Base-by-base conservation (phyloP, 1,140 invertebrate species). In the Akabosia matsudoensis region DNA sequence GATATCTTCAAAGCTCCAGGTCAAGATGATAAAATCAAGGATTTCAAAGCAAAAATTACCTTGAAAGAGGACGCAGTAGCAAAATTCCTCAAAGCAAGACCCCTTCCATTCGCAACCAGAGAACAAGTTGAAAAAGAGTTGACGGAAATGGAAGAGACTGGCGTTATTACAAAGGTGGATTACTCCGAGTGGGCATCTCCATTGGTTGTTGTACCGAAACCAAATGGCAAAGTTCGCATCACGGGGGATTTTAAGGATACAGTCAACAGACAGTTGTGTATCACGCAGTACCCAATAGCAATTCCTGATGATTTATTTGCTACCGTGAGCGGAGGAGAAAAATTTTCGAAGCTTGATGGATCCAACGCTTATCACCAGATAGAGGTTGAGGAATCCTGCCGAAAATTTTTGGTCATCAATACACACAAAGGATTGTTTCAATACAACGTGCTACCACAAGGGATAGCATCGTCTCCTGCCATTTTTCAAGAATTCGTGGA, bases 401-500 rank as follows among this genome's bases (percentile, higher is more conserved):
- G 24, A 24, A 7, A 56, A 22, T 56, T 56, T 56, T 24, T 56
- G 4, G 54, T 56, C 4, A 56, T 56, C n/a, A 56, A 56, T 22
- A 56, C 54, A 22, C 54, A 56, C 54, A 13, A 22, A 24, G 54
- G 54, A 22, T 22, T 56, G 4, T 56, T 80, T 80, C 37, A 77
- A 13, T 84, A 83, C 56, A 83, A 81, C 18, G 61, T 83, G 0
- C 45, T 85, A 34, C 75, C 71, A 13, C 56, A 78, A 30, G 34
- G 37, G 54, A 82, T 87, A 4, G 82, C 83, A 30, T 82, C 83
- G 26, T 83, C 83, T 37, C 85, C 84, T 31, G 85, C 83, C 30
- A 86, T 86, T 33, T 87, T 85, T 77, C 84, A 85, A 76, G 78
- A 80, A 33, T 82, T 82, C 4, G 86, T 86, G 73, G 83, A 85